phyloP scores from a whole-genome alignment of 2,113 vertebrate genomes.

The Alosa alosa region DNA sequence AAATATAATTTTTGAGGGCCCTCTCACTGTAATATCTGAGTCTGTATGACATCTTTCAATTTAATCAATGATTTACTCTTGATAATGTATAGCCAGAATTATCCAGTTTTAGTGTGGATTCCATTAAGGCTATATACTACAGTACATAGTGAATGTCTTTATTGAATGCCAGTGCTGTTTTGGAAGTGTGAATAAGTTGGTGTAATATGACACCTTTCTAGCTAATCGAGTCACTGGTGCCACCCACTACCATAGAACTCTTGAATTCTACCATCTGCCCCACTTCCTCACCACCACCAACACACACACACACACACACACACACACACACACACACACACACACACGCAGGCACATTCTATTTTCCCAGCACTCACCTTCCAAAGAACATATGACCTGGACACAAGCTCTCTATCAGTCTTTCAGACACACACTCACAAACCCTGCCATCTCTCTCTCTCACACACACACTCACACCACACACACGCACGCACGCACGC shows the following conservation, averaged over 20 bases:
- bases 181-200: slow-evolving; percentile 15
- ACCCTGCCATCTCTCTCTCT: too few species aligned
- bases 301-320: not conserved
- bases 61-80: not conserved
- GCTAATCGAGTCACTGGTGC: not conserved
- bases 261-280: slow-evolving; percentile 11
- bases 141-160: not conserved
- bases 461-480: not conserved
- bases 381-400: not conserved
- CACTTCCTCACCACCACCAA: not conserved
- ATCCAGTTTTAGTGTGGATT: not conserved
- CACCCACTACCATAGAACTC: slow-evolving; percentile 1
- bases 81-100: not conserved
- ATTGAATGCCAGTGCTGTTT: not conserved
- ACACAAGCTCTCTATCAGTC: not conserved
- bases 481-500: not conserved
- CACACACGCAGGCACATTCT: not conserved
- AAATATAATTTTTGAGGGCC: too few species aligned
- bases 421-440: not conserved
- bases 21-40: not conserved
- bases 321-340: not conserved
- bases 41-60: not conserved
- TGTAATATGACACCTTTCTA: slow-evolving; percentile 9
- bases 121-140: not conserved
- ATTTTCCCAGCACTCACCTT: not conserved